Percentiles rank a stretch among this genome's conserved stretches.
Evolutionary conservation across 2,113 vertebrate species (phyloP).

Genomic region (Mustela lutreola): DNA sequence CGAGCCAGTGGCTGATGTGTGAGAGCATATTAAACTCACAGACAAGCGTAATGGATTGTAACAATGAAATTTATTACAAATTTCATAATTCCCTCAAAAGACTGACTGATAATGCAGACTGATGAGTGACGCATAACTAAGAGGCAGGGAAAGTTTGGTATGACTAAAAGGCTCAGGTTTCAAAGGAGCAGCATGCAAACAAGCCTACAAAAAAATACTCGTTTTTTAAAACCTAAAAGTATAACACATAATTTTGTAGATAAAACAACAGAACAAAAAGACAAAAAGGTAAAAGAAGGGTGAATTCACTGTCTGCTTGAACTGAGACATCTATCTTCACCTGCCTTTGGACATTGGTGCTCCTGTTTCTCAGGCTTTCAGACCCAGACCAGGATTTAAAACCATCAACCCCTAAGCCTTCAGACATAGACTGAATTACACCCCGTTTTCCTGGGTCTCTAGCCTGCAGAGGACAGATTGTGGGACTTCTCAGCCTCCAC

Average conservation of each 20-base stretch:
- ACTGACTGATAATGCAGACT: neutral
- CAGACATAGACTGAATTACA: neutral
- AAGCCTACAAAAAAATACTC: neutral
- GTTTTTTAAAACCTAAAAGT: neutral
- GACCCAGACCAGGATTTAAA: neutral
- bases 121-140: neutral
- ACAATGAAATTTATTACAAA: neutral
- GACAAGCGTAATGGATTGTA: neutral
- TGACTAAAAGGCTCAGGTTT: neutral
- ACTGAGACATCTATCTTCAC: neutral
- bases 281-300: neutral
- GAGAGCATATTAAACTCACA: neutral
- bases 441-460: neutral
- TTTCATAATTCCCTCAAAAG: neutral
- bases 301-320: neutral
- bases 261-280: neutral
- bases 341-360: neutral
- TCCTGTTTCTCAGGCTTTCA: neutral
- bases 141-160: neutral
- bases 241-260: neutral
- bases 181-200: neutral
- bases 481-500: neutral
- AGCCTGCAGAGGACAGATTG: neutral
- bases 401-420: neutral
- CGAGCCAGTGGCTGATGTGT: neutral